Evolutionary conservation across 2,797 vertebrate species (phyloP).

Genomic region (Cyclura pinguis): DNA sequence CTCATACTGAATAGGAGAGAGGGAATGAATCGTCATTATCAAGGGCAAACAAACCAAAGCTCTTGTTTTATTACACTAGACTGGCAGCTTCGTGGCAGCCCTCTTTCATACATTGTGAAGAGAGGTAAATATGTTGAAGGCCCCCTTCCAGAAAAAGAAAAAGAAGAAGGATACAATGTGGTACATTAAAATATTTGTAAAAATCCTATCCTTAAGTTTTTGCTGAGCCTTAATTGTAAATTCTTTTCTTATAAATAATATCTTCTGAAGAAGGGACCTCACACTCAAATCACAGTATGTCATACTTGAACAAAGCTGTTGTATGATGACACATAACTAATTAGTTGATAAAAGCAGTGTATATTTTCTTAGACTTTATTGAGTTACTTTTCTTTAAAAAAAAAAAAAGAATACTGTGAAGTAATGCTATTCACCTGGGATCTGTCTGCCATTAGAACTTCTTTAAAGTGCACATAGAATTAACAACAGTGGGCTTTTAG

Average conservation of each 20-base stretch:
- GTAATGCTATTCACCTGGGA: not conserved
- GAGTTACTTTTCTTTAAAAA: not conserved
- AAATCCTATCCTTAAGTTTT: not conserved
- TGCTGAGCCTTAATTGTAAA: not conserved
- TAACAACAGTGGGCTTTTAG: constrained; percentile 20
- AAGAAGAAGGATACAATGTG: not conserved
- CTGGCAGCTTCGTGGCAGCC: not conserved
- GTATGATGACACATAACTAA: constrained; percentile 24
- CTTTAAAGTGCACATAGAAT: constrained; percentile 5
- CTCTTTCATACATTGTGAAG: not conserved
- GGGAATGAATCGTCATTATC: not conserved
- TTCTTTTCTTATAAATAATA: not conserved
- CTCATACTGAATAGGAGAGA: not conserved
- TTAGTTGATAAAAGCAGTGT: constrained; percentile 14
- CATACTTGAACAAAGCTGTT: not conserved
- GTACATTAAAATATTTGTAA: not conserved
- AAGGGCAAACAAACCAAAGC: not conserved
- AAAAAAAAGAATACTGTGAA: not conserved
- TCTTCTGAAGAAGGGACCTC: not conserved
- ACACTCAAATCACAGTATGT: constrained; percentile 8
- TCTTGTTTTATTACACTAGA: not conserved
- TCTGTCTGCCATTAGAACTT: constrained; percentile 7
- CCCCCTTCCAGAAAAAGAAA: too few relatives aligned
- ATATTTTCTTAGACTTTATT: not conserved
- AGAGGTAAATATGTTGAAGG: not conserved